Evolutionary conservation across 2,113 vertebrate species (phyloP).

Genomic region (Pionites leucogaster): DNA sequence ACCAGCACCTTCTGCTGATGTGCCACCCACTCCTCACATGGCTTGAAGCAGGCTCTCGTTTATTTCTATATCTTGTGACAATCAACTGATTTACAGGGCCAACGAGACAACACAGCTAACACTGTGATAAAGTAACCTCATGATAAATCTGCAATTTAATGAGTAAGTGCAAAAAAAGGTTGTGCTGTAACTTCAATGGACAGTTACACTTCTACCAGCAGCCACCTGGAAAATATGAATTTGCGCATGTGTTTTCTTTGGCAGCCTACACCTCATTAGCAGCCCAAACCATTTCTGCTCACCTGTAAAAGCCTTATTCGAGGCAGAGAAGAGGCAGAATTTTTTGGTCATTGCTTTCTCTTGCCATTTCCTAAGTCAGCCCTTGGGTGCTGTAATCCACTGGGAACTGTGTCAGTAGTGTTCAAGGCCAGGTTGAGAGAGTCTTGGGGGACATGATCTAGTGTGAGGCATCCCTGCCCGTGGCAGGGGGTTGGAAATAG

Average conservation of each 20-base stretch:
- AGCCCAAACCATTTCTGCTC: conserved; percentile 29
- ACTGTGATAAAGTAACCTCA: neutral
- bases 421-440: neutral
- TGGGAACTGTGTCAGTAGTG: neutral
- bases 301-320: conserved; percentile 67
- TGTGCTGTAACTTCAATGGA: neutral
- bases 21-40: neutral
- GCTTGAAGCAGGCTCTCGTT: neutral
- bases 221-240: conserved; percentile 46
- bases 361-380: neutral
- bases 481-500: neutral
- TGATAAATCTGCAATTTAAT: neutral
- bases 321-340: conserved; percentile 44
- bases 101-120: neutral
- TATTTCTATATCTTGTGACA: conserved; percentile 1
- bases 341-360: conserved; percentile 29
- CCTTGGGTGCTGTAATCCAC: neutral
- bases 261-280: conserved; percentile 20
- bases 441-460: neutral
- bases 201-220: neutral
- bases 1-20: neutral
- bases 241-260: conserved; percentile 37
- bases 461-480: neutral
- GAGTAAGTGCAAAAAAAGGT: neutral
- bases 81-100: neutral